Percentiles rank a stretch among this genome's conserved stretches.
phyloP scores from a whole-genome alignment of 1,140 invertebrate genomes.

The Drosophila littoralis region DNA sequence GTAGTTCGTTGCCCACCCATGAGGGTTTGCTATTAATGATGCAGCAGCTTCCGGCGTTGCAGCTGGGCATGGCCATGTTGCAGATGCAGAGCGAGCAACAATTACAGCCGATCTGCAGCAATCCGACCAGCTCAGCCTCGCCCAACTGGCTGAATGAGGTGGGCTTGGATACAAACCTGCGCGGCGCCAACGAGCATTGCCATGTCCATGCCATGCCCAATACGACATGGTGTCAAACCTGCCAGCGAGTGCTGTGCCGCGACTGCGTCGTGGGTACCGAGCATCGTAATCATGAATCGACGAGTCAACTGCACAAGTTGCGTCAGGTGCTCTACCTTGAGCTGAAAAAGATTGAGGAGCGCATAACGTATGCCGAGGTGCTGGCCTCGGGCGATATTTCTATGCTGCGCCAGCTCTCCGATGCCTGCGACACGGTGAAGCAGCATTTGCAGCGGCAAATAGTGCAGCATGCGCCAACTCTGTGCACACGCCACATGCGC shows the following conservation, averaged over 20 bases:
- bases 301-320: constrained; percentile 88
- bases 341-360: too few species aligned
- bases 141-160: constrained; percentile 37
- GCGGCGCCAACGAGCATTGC: constrained; percentile 86
- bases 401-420: too few species aligned
- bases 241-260: too few species aligned
- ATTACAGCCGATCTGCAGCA: constrained; percentile 16
- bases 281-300: constrained; percentile 88
- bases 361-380: too few species aligned
- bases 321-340: constrained; percentile 87
- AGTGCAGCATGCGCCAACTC: constrained; percentile 85
- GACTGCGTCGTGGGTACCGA: constrained; percentile 88
- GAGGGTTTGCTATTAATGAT: constrained; percentile 87
- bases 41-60: constrained; percentile 31
- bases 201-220: too few species aligned
- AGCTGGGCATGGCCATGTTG: constrained; percentile 36
- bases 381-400: too few species aligned
- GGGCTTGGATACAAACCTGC: constrained; percentile 15
- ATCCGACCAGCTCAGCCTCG: neutral
- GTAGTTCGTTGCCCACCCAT: constrained; percentile 88
- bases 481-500: constrained; percentile 87
- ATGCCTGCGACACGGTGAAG: constrained; percentile 85
- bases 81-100: constrained; percentile 10
- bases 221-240: too few species aligned
- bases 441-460: constrained; percentile 84